These are phyloP conservation scores for Grantiella picta DNA, from an alignment of 2,113 vertebrate genomes.

Conservation along the genomic window DNA sequence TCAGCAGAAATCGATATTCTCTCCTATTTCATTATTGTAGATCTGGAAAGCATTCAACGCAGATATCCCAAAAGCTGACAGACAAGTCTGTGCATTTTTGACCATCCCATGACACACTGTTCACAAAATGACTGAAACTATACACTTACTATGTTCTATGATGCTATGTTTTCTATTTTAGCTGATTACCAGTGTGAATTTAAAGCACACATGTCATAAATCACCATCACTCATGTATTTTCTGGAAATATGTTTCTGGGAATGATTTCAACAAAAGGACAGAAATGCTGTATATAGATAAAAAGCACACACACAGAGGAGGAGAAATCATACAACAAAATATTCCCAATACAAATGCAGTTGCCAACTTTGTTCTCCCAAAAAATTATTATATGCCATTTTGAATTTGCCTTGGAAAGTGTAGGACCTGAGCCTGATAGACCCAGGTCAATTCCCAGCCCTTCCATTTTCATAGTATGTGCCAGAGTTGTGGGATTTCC, in stretches of 20 bases:
- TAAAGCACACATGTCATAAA: background rate
- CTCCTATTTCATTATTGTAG: background rate
- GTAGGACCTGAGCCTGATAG: background rate
- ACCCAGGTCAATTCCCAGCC: background rate
- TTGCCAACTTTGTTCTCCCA: background rate
- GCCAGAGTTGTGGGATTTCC: background rate
- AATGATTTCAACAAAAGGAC: background rate
- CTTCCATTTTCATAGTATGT: background rate
- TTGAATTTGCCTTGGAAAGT: background rate
- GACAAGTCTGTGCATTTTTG: background rate
- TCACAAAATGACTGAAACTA: background rate
- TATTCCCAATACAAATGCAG: background rate
- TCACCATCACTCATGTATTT: background rate
- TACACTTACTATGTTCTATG: too few relatives aligned
- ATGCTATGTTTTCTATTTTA: background rate
- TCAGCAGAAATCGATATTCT: background rate
- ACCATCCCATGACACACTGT: background rate
- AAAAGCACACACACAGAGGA: fast-evolving
- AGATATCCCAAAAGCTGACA: background rate
- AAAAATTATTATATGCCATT: background rate
- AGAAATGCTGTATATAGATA: background rate
- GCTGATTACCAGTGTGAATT: background rate
- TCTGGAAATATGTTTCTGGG: background rate
- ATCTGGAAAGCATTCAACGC: background rate
- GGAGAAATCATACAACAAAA: background rate